Conservation (phyloP, 2,113 vertebrate species). For the Microcebus murinus region DNA sequence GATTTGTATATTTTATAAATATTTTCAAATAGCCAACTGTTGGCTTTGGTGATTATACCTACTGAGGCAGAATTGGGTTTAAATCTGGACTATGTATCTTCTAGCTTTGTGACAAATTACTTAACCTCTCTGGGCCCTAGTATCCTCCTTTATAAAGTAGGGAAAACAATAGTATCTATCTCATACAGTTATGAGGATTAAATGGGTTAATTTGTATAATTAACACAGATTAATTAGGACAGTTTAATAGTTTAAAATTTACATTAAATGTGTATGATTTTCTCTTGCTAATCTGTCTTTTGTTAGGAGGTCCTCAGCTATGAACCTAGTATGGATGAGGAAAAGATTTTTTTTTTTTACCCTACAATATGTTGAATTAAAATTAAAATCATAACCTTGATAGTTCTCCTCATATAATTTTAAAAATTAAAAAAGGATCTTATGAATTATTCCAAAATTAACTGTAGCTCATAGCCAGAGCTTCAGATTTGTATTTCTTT, state of each 20-base stretch:
- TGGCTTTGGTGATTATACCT: neutral
- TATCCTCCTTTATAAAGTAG: neutral
- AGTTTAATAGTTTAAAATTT: neutral
- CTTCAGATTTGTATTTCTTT: neutral
- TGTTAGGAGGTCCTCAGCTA: neutral
- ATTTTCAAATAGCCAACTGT: neutral
- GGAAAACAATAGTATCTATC: neutral
- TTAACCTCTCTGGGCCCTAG: neutral
- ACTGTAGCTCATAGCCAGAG: neutral
- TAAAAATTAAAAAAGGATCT: neutral
- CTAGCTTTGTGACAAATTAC: neutral
- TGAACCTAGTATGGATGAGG: neutral
- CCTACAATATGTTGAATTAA: neutral
- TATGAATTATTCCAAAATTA: conserved; percentile 13
- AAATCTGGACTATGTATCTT: neutral
- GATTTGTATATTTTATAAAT: neutral
- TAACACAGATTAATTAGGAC: neutral
- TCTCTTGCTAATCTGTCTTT: neutral
- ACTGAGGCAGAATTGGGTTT: neutral
- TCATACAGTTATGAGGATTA: neutral
- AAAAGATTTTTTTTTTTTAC: neutral
- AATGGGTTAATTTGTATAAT: neutral
- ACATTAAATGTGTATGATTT: neutral
- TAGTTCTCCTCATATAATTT: neutral
- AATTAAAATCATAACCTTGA: conserved; percentile 18